Evolutionary conservation across 2,888 invertebrate genomes (phyloP), one percentile per base, ranked within the genome.

Genomic region (Oligia latruncula): DNA sequence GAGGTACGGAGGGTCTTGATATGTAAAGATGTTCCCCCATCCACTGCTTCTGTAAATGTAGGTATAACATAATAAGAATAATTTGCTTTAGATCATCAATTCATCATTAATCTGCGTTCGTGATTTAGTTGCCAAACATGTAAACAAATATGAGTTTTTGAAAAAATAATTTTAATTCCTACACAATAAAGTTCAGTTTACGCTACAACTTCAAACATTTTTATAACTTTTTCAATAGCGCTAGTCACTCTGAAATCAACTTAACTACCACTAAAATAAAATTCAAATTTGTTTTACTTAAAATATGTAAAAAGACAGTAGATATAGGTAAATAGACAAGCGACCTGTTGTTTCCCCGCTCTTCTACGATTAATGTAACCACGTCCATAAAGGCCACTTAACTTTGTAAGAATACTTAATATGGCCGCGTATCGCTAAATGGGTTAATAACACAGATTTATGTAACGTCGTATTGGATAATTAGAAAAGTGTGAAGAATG

Each of bases 361-460:
- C 1, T 40, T 62, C 72, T 55, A 55, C 4, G 0, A 23, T 23
- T 23, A 66, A 40, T 1, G 23, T 71, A 72, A 2, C 15, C 46
- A 11, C 40, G 20, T 29, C 43, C 20, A 43, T 66, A 62, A 4
- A 71, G 35, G 55, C 68, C 68, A 81, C 40, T 70, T 70, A 85
- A 74, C 71, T 77, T 55, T 67, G n/a, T 62, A 76, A 71, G 75
- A 85, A 76, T 71, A 81, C n/a, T 62, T 55, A 73, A 62, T 72
- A 73, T 72, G 64, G 75, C 55, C 40, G 72, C 46, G n/a, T 76
- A 73, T 66, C 23, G 64, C 73, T 67, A 71, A 81, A 76, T 83
- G 70, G 82, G 73, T 85, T 83, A 76, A 84, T 71, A 85, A 71
- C 71, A 82, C 82, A 83, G 73, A 85, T 84, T 85, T 81, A 84